Base-by-base conservation (phyloP, 2,888 invertebrate genomes). In the Notocelia uddmanniana region DNA sequence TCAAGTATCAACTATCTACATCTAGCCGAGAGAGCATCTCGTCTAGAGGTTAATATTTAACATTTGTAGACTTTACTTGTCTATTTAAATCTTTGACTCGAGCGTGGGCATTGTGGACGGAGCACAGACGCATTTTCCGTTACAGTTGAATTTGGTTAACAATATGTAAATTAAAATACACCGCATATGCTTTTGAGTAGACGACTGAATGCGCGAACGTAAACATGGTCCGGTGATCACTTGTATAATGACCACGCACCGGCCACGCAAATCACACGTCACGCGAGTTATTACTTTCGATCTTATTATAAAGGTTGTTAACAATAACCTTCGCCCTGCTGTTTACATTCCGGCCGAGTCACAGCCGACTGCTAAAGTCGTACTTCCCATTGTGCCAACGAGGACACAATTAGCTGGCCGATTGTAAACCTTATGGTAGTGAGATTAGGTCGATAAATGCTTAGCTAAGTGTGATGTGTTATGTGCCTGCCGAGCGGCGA, bases 301-400 rank as follows among this genome's bases (percentile, higher is more conserved):
- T 2, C 31, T 15, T 23, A n/a, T 23, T 11, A 57, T 57, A n/a
- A 26, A 10, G 9, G n/a, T 15, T 11, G 6, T 62, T 13, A 62
- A 62, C 62, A 62, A 60, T 45, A 23, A 26, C 21, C 41, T 60
- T 21, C 21, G 45, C 23, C 9, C 26, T 41, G n/a, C n/a, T 18
- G 60, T 45, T 60, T 60, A 18, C 23, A 60, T 45, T 45, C 45
- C 45, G 23, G 58, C 34, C 5, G 58, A 31, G 34, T 18, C 34
- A 19, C 41, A 15, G 41, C 41, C 41, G 41, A 15, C 1, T 5
- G 41, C 15, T 41, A 11, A 2, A 34, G 2, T n/a, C n/a, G n/a
- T 50, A 50, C 18, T 18, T 19, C 50, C 50, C 50, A 50, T 50
- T 50, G 50, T 50, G 19, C 50, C 18, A 9, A 8, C 50, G 18